Conservation (phyloP, 2,113 vertebrate species). For the Urocitellus parryii region DNA sequence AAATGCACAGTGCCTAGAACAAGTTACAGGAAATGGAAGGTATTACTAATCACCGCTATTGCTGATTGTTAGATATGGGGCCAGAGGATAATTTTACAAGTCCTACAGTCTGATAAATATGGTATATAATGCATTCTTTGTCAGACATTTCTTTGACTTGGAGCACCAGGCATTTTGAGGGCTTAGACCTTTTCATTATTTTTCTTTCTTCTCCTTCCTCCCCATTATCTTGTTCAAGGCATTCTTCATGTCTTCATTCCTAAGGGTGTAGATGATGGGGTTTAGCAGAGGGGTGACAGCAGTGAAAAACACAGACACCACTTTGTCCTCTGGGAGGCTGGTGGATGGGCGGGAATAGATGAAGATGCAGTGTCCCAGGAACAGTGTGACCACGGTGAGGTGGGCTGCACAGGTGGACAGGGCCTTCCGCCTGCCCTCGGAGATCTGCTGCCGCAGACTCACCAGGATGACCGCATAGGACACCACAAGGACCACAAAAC, state of each 20-base stretch:
- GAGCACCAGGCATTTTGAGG: neutral
- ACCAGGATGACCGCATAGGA: slow-evolving; percentile 82
- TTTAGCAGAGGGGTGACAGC: slow-evolving; percentile 82
- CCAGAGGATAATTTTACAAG: slow-evolving; percentile 1
- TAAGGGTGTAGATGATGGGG: slow-evolving; percentile 84
- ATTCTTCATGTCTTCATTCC: slow-evolving; percentile 84
- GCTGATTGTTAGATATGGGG: neutral
- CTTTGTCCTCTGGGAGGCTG: slow-evolving; percentile 81
- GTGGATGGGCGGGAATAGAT: slow-evolving; percentile 83
- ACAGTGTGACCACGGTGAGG: slow-evolving; percentile 78
- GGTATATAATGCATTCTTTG: neutral
- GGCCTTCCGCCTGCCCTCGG: slow-evolving; percentile 75
- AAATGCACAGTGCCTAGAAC: neutral
- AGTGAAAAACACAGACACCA: slow-evolving; percentile 84
- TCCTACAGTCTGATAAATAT: neutral
- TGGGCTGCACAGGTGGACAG: slow-evolving; percentile 85
- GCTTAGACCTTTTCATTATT: slow-evolving; percentile 50
- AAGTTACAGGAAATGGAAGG: neutral
- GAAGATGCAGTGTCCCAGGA: slow-evolving; percentile 84
- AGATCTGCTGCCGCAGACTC: slow-evolving; percentile 76
- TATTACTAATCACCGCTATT: neutral
- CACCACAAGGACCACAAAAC: slow-evolving; percentile 79
- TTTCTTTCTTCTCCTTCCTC: slow-evolving; percentile 9
- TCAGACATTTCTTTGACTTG: neutral
- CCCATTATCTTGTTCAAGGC: slow-evolving; percentile 77